phyloP scores from a whole-genome alignment of 2,113 vertebrate species.

The Rhea pennata region DNA sequence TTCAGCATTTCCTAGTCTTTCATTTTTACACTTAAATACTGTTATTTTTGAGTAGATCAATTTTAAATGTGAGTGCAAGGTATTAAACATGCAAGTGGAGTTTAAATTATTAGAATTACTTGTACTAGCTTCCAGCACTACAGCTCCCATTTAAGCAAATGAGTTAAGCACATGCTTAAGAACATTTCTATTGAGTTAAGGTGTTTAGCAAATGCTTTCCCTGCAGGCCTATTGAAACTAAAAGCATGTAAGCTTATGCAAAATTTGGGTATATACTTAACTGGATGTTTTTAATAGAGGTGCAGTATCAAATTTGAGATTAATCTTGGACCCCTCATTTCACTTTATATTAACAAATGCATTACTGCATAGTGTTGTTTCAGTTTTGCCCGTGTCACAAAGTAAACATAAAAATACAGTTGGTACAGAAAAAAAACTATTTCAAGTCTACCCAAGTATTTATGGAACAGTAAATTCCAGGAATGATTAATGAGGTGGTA shows the following conservation, averaged over 20 bases:
- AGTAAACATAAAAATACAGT: neutral
- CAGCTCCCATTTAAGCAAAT: constrained; percentile 24
- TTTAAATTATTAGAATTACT: constrained; percentile 53
- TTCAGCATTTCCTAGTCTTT: neutral
- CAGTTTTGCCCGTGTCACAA: neutral
- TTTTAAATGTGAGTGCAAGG: constrained; percentile 15
- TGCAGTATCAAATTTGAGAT: neutral
- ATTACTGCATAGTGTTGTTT: neutral
- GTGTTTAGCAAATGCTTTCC: constrained; percentile 34
- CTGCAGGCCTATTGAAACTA: constrained; percentile 1
- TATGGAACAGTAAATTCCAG: constrained; percentile 46
- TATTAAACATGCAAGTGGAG: constrained; percentile 38
- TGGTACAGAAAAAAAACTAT: neutral
- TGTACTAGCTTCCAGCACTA: constrained; percentile 15
- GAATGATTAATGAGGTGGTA: neutral
- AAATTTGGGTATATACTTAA: neutral
- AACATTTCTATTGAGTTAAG: constrained; percentile 35
- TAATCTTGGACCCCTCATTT: neutral
- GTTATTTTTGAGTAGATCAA: constrained; percentile 12
- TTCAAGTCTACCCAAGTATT: constrained; percentile 6
- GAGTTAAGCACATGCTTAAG: constrained; percentile 48
- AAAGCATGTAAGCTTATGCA: neutral
- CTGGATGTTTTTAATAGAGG: neutral
- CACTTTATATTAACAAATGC: neutral
- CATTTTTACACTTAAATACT: neutral